phyloP scores from a whole-genome alignment of 1,140 invertebrate genomes.

The Rhizoglyphus robini region DNA sequence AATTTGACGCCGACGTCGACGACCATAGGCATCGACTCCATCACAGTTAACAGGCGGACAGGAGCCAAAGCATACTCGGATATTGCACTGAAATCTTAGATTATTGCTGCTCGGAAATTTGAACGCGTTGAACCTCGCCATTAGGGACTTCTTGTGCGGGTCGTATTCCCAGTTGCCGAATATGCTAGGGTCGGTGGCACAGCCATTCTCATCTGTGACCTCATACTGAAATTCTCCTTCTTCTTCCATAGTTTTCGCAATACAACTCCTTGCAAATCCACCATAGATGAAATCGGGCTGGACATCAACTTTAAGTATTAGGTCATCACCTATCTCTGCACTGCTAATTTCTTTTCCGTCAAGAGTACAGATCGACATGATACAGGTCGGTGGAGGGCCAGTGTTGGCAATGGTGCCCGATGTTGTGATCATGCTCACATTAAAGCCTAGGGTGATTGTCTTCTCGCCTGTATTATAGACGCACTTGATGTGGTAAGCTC shows the following conservation, averaged over 20 bases:
- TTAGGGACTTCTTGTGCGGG: conserved; percentile 59
- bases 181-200: conserved; percentile 76
- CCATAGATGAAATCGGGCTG: conserved; percentile 82
- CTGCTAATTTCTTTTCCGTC: conserved; percentile 73
- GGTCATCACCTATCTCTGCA: conserved; percentile 79
- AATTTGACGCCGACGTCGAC: conserved; percentile 40
- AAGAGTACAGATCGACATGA: conserved; percentile 76
- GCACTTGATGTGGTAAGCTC: conserved; percentile 87
- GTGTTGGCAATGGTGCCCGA: conserved; percentile 88
- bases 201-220: conserved; percentile 84
- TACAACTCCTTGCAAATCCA: conserved; percentile 78
- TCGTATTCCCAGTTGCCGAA: conserved; percentile 86
- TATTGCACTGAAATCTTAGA: conserved; percentile 88
- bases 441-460: conserved; percentile 80
- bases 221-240: conserved; percentile 76
- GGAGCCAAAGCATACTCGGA: conserved; percentile 82
- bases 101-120: conserved; percentile 90
- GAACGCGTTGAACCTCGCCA: conserved; percentile 77
- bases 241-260: conserved; percentile 74
- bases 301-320: conserved; percentile 81
- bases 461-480: conserved; percentile 85
- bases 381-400: conserved; percentile 76
- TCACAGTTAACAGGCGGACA: conserved; percentile 88
- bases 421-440: conserved; percentile 81
- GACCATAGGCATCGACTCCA: conserved; percentile 72